Evolutionary conservation across 2,888 invertebrate genomes (phyloP).

Genomic region (Meganola albula): DNA sequence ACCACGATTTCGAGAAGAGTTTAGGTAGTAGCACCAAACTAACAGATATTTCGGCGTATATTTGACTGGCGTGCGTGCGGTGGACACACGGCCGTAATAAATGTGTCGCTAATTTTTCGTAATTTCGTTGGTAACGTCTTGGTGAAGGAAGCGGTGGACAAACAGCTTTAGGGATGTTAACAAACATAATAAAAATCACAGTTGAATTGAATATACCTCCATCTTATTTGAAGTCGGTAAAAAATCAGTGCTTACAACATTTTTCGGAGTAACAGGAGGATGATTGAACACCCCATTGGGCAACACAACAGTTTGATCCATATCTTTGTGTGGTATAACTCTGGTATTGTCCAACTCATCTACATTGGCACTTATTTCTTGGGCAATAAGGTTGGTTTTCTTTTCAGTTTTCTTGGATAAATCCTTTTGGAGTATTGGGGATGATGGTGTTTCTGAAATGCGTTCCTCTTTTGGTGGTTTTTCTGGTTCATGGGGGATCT

Average conservation of each 20-base stretch:
- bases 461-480: slow-evolving; percentile 42
- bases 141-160: too few species aligned
- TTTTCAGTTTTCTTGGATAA: slow-evolving; percentile 19
- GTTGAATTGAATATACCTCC: too few species aligned
- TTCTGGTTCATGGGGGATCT: slow-evolving; percentile 21
- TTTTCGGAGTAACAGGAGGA: slow-evolving; percentile 39
- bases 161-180: too few species aligned
- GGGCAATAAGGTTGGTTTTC: slow-evolving; percentile 16
- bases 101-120: too few species aligned
- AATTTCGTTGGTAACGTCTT: too few species aligned
- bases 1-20: too few species aligned
- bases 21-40: too few species aligned
- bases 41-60: too few species aligned
- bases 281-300: slow-evolving; percentile 49
- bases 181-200: too few species aligned
- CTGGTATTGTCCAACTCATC: slow-evolving; percentile 39
- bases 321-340: slow-evolving; percentile 27
- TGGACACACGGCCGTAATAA: too few species aligned
- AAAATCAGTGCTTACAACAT: slow-evolving; percentile 53
- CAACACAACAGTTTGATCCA: slow-evolving; percentile 53
- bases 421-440: slow-evolving; percentile 42
- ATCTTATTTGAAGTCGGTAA: too few species aligned
- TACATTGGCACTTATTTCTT: slow-evolving; percentile 12
- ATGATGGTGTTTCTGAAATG: slow-evolving; percentile 31
- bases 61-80: too few species aligned